Evolutionary conservation across 1,140 invertebrate species (phyloP).

Genomic region (Caenorhabditis remanei): DNA sequence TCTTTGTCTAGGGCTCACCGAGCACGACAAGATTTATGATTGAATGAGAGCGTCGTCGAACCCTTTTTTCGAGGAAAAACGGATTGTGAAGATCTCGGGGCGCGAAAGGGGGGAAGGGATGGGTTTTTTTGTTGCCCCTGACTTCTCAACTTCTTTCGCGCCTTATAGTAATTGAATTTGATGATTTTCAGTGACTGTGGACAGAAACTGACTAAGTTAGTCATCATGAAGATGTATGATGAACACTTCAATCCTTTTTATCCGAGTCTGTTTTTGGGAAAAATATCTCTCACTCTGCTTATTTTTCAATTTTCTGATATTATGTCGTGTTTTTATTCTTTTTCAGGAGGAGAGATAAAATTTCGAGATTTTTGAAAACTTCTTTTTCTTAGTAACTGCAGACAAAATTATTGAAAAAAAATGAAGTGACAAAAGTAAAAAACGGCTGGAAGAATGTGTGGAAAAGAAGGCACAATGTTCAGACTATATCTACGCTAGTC

Average conservation of each 20-base stretch:
- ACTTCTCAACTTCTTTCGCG: constrained; percentile 26
- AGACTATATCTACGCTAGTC: background rate
- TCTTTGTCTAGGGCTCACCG: constrained; percentile 36
- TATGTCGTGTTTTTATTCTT: background rate
- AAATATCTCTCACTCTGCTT: background rate
- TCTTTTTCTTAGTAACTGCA: too few species aligned
- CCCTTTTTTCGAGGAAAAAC: constrained; percentile 19
- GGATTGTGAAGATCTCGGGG: constrained; percentile 16
- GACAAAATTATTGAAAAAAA: too few species aligned
- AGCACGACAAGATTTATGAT: constrained; percentile 49
- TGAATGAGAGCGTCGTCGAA: constrained; percentile 43
- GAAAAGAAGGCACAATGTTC: background rate
- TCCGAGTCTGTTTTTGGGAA: background rate
- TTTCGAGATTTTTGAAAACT: too few species aligned
- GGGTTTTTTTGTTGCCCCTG: constrained; percentile 45
- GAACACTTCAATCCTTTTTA: constrained; percentile 43
- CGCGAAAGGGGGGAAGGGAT: background rate
- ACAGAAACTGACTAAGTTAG: background rate
- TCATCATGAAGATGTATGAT: constrained; percentile 2
- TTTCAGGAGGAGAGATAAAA: background rate
- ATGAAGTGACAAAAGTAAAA: too few species aligned
- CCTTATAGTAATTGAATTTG: constrained; percentile 44
- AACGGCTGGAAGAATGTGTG: too few species aligned
- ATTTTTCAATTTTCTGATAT: background rate
- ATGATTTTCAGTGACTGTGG: background rate